Evolutionary conservation across 2,113 vertebrate species (phyloP).

Genomic region (Xenopus laevis): DNA sequence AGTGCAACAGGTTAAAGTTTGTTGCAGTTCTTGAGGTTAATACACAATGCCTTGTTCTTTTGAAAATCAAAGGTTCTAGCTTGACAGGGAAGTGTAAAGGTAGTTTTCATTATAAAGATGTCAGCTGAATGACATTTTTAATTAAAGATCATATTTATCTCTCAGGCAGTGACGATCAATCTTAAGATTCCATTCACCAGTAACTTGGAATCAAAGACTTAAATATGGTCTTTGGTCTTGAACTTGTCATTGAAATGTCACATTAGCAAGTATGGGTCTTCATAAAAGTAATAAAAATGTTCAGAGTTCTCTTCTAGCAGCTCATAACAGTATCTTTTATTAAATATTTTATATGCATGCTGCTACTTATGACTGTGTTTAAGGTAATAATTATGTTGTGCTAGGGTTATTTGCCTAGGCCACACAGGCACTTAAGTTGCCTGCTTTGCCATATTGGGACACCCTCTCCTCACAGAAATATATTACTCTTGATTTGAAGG

Average conservation of each 20-base stretch:
- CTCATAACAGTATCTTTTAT: constrained; percentile 1
- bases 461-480: too few species aligned
- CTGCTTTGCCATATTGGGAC: too few species aligned
- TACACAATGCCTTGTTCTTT: constrained; percentile 8
- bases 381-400: too few species aligned
- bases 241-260: too few species aligned
- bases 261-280: background rate
- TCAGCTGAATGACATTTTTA: constrained; percentile 25
- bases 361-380: too few species aligned
- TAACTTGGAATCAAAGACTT: background rate
- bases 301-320: background rate
- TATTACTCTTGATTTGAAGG: too few species aligned
- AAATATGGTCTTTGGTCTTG: constrained; percentile 1
- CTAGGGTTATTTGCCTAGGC: too few species aligned
- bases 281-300: background rate
- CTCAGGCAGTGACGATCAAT: constrained; percentile 1
- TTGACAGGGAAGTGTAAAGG: constrained; percentile 16
- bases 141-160: constrained; percentile 30
- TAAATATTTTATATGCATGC: too few species aligned
- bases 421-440: too few species aligned
- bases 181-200: background rate
- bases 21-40: constrained; percentile 20
- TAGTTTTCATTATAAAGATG: constrained; percentile 9
- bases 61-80: constrained; percentile 9
- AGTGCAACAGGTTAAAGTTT: background rate